Conservation (phyloP, 2,797 vertebrate species). For the Rallus crepitans region DNA sequence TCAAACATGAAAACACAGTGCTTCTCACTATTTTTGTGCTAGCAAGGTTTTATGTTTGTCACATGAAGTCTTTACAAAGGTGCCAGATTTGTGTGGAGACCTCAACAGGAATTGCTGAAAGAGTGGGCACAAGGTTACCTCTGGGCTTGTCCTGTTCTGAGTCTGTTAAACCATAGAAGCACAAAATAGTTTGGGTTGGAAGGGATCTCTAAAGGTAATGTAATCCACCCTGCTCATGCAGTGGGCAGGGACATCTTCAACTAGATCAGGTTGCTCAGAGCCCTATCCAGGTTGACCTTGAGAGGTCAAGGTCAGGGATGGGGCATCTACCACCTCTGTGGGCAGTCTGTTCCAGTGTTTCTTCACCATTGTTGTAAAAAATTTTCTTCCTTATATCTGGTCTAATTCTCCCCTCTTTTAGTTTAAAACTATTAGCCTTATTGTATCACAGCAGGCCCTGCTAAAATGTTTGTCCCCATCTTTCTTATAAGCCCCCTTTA, state of each 20-base stretch:
- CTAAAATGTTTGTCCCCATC: too few relatives aligned
- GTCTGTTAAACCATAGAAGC: background rate
- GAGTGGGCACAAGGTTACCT: background rate
- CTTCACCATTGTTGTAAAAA: background rate
- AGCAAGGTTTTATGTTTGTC: background rate
- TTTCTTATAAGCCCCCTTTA: too few relatives aligned
- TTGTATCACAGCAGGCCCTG: too few relatives aligned
- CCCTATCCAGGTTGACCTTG: background rate
- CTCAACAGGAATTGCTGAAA: background rate
- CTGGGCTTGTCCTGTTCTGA: background rate
- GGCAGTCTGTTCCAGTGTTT: background rate
- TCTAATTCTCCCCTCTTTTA: too few relatives aligned
- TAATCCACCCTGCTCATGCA: background rate
- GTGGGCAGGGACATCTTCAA: background rate
- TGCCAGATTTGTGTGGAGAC: background rate
- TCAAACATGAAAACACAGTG: background rate
- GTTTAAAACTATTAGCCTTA: too few relatives aligned
- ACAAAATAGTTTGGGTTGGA: background rate
- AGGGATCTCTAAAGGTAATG: background rate
- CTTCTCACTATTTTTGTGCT: background rate
- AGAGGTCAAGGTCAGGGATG: background rate
- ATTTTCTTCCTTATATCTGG: background rate
- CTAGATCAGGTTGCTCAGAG: background rate
- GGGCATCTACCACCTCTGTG: background rate
- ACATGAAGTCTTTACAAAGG: background rate